Conservation (phyloP, 2,113 vertebrate species). For the Origma solitaria region DNA sequence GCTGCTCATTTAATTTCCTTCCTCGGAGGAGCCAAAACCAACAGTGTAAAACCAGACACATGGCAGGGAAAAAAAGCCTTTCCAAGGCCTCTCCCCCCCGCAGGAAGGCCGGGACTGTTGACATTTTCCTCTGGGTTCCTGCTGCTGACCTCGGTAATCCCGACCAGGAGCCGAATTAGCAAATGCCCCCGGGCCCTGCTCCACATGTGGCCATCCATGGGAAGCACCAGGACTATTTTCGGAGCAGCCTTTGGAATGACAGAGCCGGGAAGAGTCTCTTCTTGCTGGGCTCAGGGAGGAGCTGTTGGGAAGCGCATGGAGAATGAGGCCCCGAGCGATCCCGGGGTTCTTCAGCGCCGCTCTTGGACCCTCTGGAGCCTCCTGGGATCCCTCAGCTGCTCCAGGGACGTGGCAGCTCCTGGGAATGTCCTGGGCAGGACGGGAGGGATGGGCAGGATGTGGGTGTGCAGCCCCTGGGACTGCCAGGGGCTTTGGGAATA, state of each 20-base stretch:
- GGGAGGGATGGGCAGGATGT: neutral
- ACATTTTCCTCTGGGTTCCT: conserved; percentile 41
- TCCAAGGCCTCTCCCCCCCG: neutral
- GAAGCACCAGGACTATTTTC: neutral
- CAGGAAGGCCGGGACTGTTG: conserved; percentile 9
- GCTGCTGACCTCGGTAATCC: conserved; percentile 37
- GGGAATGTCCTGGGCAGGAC: neutral
- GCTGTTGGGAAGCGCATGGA: neutral
- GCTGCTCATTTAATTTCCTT: conserved; percentile 49
- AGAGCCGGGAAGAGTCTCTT: neutral
- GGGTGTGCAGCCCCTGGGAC: neutral
- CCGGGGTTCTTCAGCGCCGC: fast-evolving
- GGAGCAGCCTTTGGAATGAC: neutral
- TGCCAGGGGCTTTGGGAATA: neutral
- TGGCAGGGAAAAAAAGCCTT: neutral
- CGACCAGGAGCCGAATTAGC: conserved; percentile 9
- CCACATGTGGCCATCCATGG: neutral
- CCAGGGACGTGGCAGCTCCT: no score
- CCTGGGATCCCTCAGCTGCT: neutral
- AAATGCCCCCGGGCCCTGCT: neutral
- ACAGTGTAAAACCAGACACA: conserved; percentile 41
- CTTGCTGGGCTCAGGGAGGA: neutral
- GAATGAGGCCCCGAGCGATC: neutral
- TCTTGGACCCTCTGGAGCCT: neutral
- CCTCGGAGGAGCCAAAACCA: conserved; percentile 47